These are phyloP conservation scores for Melanotaenia boesemani DNA, from an alignment of 2,797 vertebrate genomes.

Conservation along the genomic window DNA sequence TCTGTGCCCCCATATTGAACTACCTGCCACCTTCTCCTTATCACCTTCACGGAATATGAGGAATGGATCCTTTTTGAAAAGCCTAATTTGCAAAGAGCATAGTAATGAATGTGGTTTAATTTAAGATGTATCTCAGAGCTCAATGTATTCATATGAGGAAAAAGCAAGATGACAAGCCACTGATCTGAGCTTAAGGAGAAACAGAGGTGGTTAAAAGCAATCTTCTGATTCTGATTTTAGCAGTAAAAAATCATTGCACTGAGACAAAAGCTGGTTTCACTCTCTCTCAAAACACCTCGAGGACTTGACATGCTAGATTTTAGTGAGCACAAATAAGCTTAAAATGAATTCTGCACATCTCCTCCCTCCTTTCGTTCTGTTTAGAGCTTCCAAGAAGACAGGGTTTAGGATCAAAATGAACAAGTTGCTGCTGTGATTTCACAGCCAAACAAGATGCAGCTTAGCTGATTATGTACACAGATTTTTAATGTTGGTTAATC, in stretches of 20 bases:
- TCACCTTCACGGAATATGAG: slow-evolving; percentile 45
- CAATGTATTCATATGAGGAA: slow-evolving; percentile 17
- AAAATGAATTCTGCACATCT: slow-evolving; percentile 51
- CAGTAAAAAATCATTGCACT: slow-evolving; percentile 41
- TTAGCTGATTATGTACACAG: slow-evolving; percentile 47
- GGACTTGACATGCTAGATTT: slow-evolving; percentile 57
- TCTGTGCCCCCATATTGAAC: slow-evolving; percentile 60
- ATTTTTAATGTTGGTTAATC: slow-evolving; percentile 52
- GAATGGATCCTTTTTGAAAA: slow-evolving; percentile 17
- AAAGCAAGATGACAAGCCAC: slow-evolving; percentile 20
- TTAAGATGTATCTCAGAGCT: slow-evolving; percentile 10
- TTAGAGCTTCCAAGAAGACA: slow-evolving; percentile 42
- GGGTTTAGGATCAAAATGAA: slow-evolving; percentile 59
- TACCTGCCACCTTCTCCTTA: slow-evolving; percentile 55
- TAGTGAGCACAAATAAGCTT: slow-evolving; percentile 61
- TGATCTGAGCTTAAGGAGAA: slow-evolving; percentile 21
- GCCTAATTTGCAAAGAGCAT: slow-evolving; percentile 24
- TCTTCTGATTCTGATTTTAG: slow-evolving; percentile 30
- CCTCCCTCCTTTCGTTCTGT: slow-evolving; percentile 29
- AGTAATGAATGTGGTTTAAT: slow-evolving; percentile 24
- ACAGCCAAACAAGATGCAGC: slow-evolving; percentile 42
- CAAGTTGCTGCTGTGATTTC: slow-evolving; percentile 48
- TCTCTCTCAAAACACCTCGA: slow-evolving; percentile 52
- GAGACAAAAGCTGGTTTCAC: slow-evolving; percentile 56
- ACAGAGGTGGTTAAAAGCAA: slow-evolving; percentile 20